Evolutionary conservation across 2,888 invertebrate genomes (phyloP).

Genomic region (Zaprionus lineosus): DNA sequence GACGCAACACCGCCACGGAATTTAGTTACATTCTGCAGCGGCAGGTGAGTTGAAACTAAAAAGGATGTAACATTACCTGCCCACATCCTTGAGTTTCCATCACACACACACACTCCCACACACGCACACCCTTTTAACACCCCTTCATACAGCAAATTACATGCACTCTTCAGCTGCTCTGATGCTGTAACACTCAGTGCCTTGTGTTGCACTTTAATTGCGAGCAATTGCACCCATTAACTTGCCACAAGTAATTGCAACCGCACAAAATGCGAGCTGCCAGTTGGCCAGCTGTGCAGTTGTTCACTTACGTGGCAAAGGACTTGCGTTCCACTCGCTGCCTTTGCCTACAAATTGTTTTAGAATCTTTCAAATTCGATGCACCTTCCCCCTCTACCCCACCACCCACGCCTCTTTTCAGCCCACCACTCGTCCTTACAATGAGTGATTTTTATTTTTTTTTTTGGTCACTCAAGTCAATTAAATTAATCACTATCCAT

Average conservation of each 20-base stretch:
- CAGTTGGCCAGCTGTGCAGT: slow-evolving; percentile 12
- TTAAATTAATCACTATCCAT: slow-evolving; percentile 33
- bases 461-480: not conserved
- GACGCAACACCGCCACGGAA: slow-evolving; percentile 82
- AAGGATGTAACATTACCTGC: not conserved
- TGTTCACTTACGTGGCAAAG: slow-evolving; percentile 4
- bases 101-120: too few species aligned
- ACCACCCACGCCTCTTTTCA: too few species aligned
- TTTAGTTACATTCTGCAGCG: slow-evolving; percentile 83
- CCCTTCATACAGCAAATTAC: slow-evolving; percentile 37
- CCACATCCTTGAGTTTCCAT: slow-evolving; percentile 3
- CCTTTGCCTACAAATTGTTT: not conserved
- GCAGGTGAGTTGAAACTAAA: slow-evolving; percentile 73
- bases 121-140: not conserved
- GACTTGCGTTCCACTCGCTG: not conserved
- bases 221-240: slow-evolving; percentile 60
- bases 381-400: not conserved
- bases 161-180: slow-evolving; percentile 30
- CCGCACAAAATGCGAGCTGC: slow-evolving; percentile 3
- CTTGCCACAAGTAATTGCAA: slow-evolving; percentile 42
- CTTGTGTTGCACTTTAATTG: slow-evolving; percentile 64
- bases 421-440: too few species aligned
- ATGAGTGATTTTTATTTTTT: not conserved
- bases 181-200: not conserved
- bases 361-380: not conserved